These are phyloP conservation scores for Picathartes gymnocephalus DNA, from an alignment of 2,113 vertebrate genomes.

Conservation along the genomic window DNA sequence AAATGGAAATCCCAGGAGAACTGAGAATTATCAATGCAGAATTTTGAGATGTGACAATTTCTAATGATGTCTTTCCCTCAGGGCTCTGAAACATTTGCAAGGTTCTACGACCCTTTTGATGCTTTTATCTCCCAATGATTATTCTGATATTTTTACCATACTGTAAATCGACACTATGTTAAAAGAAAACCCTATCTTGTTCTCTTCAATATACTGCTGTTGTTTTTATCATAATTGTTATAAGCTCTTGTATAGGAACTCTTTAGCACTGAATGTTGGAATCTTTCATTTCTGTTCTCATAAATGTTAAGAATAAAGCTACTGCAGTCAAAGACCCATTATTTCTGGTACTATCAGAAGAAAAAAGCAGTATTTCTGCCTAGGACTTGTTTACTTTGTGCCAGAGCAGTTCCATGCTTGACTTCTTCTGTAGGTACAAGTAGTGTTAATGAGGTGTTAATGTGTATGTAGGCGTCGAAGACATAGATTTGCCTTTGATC, in stretches of 20 bases:
- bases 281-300: neutral
- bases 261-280: neutral
- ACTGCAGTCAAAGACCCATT: neutral
- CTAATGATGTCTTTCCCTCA: neutral
- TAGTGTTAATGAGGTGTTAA: conserved; percentile 28
- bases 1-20: neutral
- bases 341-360: neutral
- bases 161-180: neutral
- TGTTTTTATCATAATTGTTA: neutral
- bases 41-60: neutral
- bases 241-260: neutral
- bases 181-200: neutral
- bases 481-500: neutral
- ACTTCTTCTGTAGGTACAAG: neutral
- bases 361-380: neutral
- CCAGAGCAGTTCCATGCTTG: neutral
- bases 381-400: neutral
- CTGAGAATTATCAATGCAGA: neutral
- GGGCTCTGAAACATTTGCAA: neutral
- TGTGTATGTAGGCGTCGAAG: neutral
- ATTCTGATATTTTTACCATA: neutral
- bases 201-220: neutral
- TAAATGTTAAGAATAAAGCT: neutral
- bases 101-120: neutral
- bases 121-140: neutral